phyloP scores from a whole-genome alignment of 1,140 invertebrate species.

The Mamestra configurata region DNA sequence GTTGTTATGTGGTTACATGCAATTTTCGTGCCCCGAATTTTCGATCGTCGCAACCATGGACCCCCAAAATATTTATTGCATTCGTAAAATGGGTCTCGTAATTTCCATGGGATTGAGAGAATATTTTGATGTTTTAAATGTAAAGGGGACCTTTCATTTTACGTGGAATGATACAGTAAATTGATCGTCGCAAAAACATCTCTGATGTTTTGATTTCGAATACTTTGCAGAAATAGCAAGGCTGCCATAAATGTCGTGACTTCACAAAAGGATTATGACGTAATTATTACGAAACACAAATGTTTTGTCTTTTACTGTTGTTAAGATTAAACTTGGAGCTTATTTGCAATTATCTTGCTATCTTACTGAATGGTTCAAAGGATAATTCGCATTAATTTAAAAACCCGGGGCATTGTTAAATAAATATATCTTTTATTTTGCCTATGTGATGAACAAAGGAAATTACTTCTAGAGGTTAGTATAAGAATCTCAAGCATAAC shows the following conservation, averaged over 20 bases:
- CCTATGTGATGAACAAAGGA: too few relatives aligned
- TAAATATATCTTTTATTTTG: too few relatives aligned
- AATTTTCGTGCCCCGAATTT: constrained; percentile 38
- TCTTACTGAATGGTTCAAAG: too few relatives aligned
- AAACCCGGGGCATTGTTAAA: too few relatives aligned
- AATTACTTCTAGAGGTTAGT: too few relatives aligned
- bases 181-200: not conserved
- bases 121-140: constrained; percentile 18
- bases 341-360: too few relatives aligned
- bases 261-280: not conserved
- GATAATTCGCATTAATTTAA: too few relatives aligned
- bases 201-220: not conserved
- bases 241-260: not conserved
- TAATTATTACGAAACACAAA: too few relatives aligned
- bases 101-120: constrained; percentile 15
- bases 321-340: too few relatives aligned
- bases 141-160: not conserved
- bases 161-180: constrained; percentile 1
- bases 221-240: constrained; percentile 2
- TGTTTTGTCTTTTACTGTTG: too few relatives aligned
- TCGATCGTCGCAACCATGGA: not conserved
- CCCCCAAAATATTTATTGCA: constrained; percentile 38
- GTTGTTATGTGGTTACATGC: constrained; percentile 41
- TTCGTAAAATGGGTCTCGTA: constrained; percentile 22
- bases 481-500: too few relatives aligned